Percentiles rank a stretch among this genome's conserved stretches.
Conservation (phyloP, 1,140 invertebrate species). For the Drosophila jambulina region DNA sequence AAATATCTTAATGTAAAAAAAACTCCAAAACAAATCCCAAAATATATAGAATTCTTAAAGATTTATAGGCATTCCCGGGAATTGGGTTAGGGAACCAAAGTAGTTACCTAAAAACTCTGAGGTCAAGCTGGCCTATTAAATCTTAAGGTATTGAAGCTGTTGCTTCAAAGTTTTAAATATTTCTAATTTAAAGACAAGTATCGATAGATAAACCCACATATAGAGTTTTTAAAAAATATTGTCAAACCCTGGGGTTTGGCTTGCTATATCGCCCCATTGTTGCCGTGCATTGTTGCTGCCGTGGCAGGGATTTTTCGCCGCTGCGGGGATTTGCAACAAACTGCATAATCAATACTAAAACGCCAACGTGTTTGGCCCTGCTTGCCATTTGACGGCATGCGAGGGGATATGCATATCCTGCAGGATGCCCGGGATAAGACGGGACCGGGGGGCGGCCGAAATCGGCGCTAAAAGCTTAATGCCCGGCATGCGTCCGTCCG, state of each 20-base stretch:
- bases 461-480: slow-evolving; percentile 80
- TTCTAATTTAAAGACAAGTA: no score
- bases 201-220: no score
- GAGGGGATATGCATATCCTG: slow-evolving; percentile 28
- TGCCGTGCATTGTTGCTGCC: slow-evolving; percentile 22
- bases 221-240: background rate
- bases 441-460: slow-evolving; percentile 6
- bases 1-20: no score
- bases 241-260: background rate
- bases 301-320: slow-evolving; percentile 20
- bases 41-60: no score
- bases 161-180: no score
- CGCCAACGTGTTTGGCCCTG: slow-evolving; percentile 63
- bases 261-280: background rate
- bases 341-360: slow-evolving; percentile 83
- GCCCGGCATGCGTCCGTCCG: slow-evolving; percentile 63
- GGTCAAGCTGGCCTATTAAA: no score
- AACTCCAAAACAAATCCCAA: no score
- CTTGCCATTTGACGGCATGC: slow-evolving; percentile 60
- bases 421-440: slow-evolving; percentile 6
- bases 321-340: slow-evolving; percentile 75
- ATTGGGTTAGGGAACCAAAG: no score
- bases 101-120: no score
- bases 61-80: no score
- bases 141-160: fast-evolving